Evolutionary conservation across 2,797 vertebrate species (phyloP), one percentile per base, ranked within the genome.

Genomic region (Loriculus beryllinus): DNA sequence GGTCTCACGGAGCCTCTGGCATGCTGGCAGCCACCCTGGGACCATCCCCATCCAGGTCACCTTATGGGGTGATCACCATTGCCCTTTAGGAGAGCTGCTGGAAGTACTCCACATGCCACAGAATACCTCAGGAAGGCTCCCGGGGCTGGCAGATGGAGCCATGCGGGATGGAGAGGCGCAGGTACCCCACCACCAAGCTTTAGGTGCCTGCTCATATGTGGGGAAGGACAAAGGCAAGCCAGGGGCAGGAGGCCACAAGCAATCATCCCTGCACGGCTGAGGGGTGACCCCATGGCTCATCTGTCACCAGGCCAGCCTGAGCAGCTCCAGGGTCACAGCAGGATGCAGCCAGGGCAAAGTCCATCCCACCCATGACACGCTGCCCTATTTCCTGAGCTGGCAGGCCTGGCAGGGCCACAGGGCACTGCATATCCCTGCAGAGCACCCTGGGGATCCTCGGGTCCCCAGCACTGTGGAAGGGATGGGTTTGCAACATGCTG

Each of bases 21-120:
- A 56, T 1, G 0, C 56, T 19, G 62, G 6, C 4, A 1, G 18
- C 17, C 43, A 45, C 15, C 2, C 28, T 0, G 0, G 48, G 28
- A 69, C 45, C 14, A 8, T 42, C 56, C n/a, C n/a, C 35, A 49
- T 47, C 31, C 45, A 57, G 25, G 5, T 69, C 45, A 79, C 29
- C 17, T 69, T 40, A 42, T 19, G 17, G 28, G 22, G 39, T 19
- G 40, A 56, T 51, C 21, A 15, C 12, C 1, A 1, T 23, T 33
- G 40, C 4, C 6, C 35, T 47, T 68, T 29, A 71, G 63, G 54
- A 47, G 21, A 59, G 60, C 29, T 74, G 63, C 59, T 59, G 52
- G n/a, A 12, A 42, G 12, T 47, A 33, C 26, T 31, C 57, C 52
- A 16, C 23, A 8, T 39, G 14, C 33, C n/a, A 31, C 11, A 19